Base-by-base conservation (phyloP, 2,888 invertebrate genomes). In the Andrena marginata region DNA sequence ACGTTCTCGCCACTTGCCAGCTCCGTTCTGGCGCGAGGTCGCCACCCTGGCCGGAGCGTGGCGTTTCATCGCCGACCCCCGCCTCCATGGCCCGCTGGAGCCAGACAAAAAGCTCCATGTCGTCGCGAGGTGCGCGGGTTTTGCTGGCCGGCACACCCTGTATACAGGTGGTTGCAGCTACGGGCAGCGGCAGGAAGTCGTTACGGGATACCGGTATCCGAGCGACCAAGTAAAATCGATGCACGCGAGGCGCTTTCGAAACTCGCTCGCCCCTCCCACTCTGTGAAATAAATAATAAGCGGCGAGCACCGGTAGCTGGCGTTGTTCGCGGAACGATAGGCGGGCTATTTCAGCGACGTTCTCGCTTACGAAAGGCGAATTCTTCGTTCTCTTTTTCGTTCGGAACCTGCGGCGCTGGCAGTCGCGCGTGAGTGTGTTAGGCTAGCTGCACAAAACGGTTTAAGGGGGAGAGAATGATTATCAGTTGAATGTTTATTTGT, bases 211-310 rank as follows among this genome's bases (percentile, higher is more conserved):
- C 80, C 67, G 71, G 80, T 82, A 82, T 54, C 74, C 67, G n/a
- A 49, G 42, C 68, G 51, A 42, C 71, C 60, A 67, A 70, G 74
- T 71, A 74, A 82, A 82, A 79, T 82, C 79, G 79, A 80, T 82
- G 82, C 82, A 82, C 82, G 82, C 79, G 69, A 82, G 68, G 63
- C 29, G 67, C 79, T 75, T 79, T 81, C 74, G 79, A 82, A 79
- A 82, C 64, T 82, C 48, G 62, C 73, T 81, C 73, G 79, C 79
- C 69, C 69, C 79, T 67, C 70, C 71, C 65, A 65, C 80, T 54
- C n/a, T 13, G 35, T 26, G 33, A 54, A 71, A 67, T 79, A 79
- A 81, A 79, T 79, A 74, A 79, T 79, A 79, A 74, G 59, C 49
- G 48, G 33, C 59, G 33, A 33, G 56, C 68, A 42, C 73, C 31